phyloP scores from a whole-genome alignment of 2,797 vertebrate species.

The Anguilla megastoma region DNA sequence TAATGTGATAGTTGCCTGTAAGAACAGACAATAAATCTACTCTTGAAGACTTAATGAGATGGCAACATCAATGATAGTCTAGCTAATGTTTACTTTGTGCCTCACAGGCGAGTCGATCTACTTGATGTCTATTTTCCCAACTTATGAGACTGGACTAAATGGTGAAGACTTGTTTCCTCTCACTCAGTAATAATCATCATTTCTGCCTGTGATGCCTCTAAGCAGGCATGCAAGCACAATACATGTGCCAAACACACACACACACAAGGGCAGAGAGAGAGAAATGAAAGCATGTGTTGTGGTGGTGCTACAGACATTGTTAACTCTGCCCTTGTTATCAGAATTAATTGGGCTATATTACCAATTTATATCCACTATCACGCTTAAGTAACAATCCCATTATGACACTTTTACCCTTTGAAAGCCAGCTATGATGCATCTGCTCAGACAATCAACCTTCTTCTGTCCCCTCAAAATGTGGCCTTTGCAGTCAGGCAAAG shows the following conservation, averaged over 20 bases:
- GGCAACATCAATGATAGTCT: neutral
- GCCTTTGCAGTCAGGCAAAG: neutral
- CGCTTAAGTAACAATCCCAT: neutral
- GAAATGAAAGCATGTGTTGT: neutral
- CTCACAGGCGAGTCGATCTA: no score
- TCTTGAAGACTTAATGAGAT: neutral
- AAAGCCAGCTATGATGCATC: neutral
- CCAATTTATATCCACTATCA: neutral
- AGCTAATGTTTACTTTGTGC: neutral
- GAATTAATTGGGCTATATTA: neutral
- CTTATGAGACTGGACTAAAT: neutral
- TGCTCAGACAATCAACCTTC: neutral
- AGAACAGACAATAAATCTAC: neutral
- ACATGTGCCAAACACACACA: neutral
- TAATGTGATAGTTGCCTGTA: neutral
- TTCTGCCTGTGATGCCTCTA: neutral
- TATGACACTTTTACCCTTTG: conserved; percentile 41
- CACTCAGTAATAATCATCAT: neutral
- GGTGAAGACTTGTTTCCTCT: neutral
- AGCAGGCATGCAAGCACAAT: neutral
- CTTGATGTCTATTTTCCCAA: neutral
- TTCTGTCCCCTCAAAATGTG: neutral
- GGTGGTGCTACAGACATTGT: neutral
- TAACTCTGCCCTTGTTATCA: neutral
- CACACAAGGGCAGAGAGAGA: neutral